Conservation (phyloP, 2,888 invertebrate species). For the Oligia latruncula region DNA sequence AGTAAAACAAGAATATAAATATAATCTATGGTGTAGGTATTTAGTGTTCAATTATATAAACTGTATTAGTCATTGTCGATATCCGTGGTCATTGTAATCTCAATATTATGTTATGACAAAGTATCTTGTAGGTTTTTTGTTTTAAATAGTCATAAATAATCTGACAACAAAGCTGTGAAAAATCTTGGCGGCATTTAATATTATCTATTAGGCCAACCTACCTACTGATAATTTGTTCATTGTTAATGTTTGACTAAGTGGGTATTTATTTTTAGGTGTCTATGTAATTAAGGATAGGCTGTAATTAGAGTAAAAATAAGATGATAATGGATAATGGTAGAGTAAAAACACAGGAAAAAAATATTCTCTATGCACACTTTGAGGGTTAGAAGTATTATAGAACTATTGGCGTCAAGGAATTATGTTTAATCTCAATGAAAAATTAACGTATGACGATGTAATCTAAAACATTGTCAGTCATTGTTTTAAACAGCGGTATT, state of each 20-base stretch:
- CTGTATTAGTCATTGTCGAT: neutral
- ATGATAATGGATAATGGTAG: neutral
- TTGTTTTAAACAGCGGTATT: slow-evolving; percentile 7
- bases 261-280: slow-evolving; percentile 22
- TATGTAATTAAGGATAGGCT: neutral
- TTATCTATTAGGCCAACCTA: slow-evolving; percentile 41
- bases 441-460: neutral
- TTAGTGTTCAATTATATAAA: neutral
- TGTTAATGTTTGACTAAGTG: slow-evolving; percentile 35
- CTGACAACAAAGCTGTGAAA: slow-evolving; percentile 30
- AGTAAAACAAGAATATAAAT: neutral
- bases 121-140: neutral
- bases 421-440: neutral
- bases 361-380: neutral
- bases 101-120: neutral
- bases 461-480: neutral
- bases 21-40: neutral
- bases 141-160: slow-evolving; percentile 30
- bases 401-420: slow-evolving; percentile 9
- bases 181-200: slow-evolving; percentile 22
- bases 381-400: slow-evolving; percentile 39
- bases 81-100: neutral
- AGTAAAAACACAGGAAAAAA: neutral
- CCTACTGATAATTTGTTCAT: slow-evolving; percentile 44
- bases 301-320: slow-evolving; percentile 19